phyloP scores from a whole-genome alignment of 2,113 vertebrate species.

The Merops nubicus region DNA sequence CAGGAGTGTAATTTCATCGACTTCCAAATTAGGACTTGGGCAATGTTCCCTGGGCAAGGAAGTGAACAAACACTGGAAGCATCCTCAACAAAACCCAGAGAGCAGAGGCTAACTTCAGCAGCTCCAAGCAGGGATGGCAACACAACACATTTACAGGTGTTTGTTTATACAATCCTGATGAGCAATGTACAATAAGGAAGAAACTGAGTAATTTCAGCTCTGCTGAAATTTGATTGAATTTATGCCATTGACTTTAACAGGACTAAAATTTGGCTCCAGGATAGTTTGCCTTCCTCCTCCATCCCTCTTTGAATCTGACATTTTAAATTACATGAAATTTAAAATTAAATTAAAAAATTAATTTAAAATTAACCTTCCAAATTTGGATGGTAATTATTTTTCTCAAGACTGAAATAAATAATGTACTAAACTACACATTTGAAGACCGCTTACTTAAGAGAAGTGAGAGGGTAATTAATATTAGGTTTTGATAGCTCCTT shows the following conservation, averaged over 20 bases:
- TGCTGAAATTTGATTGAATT: background rate
- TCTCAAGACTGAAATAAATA: background rate
- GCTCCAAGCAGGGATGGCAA: background rate
- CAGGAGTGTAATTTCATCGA: background rate
- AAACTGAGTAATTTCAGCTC: background rate
- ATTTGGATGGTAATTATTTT: background rate
- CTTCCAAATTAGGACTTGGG: background rate
- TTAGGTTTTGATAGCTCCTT: background rate
- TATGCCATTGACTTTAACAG: background rate
- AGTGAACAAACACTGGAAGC: conserved; percentile 3
- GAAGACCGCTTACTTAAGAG: background rate
- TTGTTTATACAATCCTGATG: background rate
- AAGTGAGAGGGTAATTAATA: background rate
- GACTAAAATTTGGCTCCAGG: background rate
- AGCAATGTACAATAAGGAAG: background rate
- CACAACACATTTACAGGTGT: background rate
- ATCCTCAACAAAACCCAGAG: background rate
- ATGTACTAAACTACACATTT: background rate
- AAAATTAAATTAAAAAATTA: no score
- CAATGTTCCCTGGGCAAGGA: background rate
- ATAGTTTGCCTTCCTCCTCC: fast-evolving
- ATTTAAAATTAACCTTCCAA: no score
- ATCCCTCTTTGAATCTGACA: background rate
- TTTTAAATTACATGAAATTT: no score
- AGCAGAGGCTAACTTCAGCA: background rate